phyloP scores from a whole-genome alignment of 2,113 vertebrate species.

The Melanotaenia duboulayi region DNA sequence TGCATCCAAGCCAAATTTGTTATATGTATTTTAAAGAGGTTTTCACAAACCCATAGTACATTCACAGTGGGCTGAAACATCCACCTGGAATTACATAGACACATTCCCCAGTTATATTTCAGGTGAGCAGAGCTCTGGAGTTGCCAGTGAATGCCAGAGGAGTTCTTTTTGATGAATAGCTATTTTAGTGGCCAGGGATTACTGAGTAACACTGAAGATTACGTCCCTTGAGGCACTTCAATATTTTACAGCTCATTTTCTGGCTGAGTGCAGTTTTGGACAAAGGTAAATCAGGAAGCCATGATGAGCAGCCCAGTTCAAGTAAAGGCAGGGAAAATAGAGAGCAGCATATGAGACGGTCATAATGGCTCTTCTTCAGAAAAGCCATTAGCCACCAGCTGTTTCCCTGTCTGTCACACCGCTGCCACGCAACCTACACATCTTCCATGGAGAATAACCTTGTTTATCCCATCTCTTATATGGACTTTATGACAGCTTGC shows the following conservation, averaged over 20 bases:
- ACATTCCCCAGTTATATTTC: constrained; percentile 13
- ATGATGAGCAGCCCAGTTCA: constrained; percentile 32
- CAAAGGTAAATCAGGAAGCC: constrained; percentile 49
- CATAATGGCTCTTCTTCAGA: constrained; percentile 35
- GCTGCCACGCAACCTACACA: constrained; percentile 37
- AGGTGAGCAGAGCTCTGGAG: constrained; percentile 5
- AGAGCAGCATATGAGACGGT: constrained; percentile 33
- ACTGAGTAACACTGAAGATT: constrained; percentile 43
- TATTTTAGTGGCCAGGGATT: constrained; percentile 42
- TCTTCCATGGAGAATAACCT: constrained; percentile 59
- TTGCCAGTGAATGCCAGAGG: constrained; percentile 15
- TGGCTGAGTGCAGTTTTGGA: constrained; percentile 44
- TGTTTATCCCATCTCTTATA: constrained; percentile 38
- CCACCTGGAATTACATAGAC: constrained; percentile 1
- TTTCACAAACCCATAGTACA: background rate
- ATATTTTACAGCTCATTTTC: constrained; percentile 61
- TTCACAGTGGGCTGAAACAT: constrained; percentile 4
- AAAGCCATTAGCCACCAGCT: constrained; percentile 64
- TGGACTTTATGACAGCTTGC: constrained; percentile 32
- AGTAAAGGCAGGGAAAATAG: constrained; percentile 2
- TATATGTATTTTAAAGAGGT: background rate
- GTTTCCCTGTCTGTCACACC: constrained; percentile 54
- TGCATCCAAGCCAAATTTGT: no score
- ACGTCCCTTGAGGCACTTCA: constrained; percentile 46
- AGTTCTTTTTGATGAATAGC: constrained; percentile 42